Percentiles rank a stretch among this genome's conserved stretches.
Conservation (phyloP, 2,888 invertebrate genomes). For the Drosophila suboccidentalis region DNA sequence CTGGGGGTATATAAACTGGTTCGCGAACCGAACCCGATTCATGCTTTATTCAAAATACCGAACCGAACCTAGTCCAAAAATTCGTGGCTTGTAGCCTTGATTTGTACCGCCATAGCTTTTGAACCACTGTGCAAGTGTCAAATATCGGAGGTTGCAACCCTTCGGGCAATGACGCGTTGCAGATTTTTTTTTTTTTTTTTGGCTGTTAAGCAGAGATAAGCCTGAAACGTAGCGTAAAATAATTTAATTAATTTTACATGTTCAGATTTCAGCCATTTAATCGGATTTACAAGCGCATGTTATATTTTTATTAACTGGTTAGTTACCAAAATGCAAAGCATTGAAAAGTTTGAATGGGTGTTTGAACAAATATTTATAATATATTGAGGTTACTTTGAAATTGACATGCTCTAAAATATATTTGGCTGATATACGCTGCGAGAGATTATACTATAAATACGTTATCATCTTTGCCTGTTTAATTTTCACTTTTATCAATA, state of each 20-base stretch:
- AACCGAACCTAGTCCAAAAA: no score
- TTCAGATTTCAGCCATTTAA: slow-evolving; percentile 25
- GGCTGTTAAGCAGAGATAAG: slow-evolving; percentile 7
- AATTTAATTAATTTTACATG: slow-evolving; percentile 49
- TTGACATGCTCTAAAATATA: neutral
- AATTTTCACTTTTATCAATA: no score
- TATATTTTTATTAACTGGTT: slow-evolving; percentile 86
- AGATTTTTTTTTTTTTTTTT: slow-evolving; percentile 4
- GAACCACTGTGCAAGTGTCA: slow-evolving; percentile 34
- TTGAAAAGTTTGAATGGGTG: neutral
- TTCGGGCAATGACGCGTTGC: slow-evolving; percentile 28
- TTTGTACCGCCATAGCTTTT: no score
- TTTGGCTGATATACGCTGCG: neutral
- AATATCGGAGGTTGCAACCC: slow-evolving; percentile 16
- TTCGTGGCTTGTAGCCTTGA: no score
- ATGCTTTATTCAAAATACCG: no score
- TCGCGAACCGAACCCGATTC: no score
- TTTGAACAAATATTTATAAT: neutral
- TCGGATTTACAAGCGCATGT: slow-evolving; percentile 46
- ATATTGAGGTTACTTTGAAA: neutral
- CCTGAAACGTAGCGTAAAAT: slow-evolving; percentile 35
- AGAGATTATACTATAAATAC: neutral
- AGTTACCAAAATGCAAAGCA: slow-evolving; percentile 89
- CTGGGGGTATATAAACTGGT: no score
- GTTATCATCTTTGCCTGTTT: no score